Conservation (phyloP, 2,888 invertebrate species). For the Rapana venosa region DNA sequence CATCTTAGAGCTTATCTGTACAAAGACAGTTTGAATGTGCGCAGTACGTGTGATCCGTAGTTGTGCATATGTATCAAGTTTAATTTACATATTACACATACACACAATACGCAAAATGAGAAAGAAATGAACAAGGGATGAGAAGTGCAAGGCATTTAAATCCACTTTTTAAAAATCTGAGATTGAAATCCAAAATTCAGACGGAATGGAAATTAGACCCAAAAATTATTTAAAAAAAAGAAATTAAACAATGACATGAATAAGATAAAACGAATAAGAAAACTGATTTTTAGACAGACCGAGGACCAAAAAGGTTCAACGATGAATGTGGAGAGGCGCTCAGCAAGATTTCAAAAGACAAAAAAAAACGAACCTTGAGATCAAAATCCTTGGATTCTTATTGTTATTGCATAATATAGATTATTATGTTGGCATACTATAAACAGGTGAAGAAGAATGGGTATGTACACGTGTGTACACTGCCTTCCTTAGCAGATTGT, state of each 20-base stretch:
- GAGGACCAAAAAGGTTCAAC: background rate
- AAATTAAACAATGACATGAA: background rate
- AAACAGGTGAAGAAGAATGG: background rate
- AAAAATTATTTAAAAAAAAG: background rate
- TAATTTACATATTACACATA: background rate
- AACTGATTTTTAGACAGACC: background rate
- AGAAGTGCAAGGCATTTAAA: background rate
- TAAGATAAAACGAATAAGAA: background rate
- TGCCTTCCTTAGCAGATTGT: conserved; percentile 34
- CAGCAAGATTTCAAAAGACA: background rate
- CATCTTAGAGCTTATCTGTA: background rate
- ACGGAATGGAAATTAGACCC: too few relatives aligned
- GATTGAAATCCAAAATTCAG: too few relatives aligned
- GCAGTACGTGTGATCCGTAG: background rate
- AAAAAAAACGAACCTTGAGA: conserved; percentile 4
- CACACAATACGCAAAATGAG: background rate
- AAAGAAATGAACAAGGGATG: background rate
- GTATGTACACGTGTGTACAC: conserved; percentile 28
- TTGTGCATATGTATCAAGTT: background rate
- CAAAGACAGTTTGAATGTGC: background rate
- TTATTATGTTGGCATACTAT: background rate
- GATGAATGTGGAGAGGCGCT: background rate
- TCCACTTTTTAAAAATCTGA: background rate
- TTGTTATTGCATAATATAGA: background rate
- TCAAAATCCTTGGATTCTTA: conserved; percentile 20